Conservation (phyloP, 2,113 vertebrate genomes). For the Lipophrys pholis region DNA sequence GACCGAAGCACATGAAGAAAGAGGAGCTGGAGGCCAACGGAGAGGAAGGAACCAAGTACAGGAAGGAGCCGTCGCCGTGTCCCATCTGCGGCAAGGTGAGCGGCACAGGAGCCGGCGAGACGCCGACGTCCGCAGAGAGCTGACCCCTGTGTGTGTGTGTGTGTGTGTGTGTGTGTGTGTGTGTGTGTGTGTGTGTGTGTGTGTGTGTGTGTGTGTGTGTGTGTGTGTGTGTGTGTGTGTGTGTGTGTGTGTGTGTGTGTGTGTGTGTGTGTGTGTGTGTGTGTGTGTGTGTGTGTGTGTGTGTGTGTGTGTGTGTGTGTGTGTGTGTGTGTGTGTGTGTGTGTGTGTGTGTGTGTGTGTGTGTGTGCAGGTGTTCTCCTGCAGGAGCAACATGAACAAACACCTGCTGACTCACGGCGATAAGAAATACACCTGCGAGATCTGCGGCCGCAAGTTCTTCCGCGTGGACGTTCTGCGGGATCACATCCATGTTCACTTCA, state of each 20-base stretch:
- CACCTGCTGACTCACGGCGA: slow-evolving; percentile 97
- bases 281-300: slow-evolving; percentile 20
- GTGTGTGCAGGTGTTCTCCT: slow-evolving; percentile 92
- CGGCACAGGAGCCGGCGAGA: neutral
- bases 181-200: slow-evolving; percentile 20
- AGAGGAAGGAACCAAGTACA: slow-evolving; percentile 92
- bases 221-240: slow-evolving; percentile 20
- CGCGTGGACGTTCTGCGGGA: slow-evolving; percentile 96
- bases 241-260: slow-evolving; percentile 20
- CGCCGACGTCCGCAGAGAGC: neutral
- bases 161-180: slow-evolving; percentile 20
- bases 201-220: slow-evolving; percentile 20
- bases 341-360: slow-evolving; percentile 6
- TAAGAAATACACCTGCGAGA: slow-evolving; percentile 99
- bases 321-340: too few relatives aligned
- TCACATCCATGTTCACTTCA: slow-evolving; percentile 99
- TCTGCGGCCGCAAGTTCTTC: slow-evolving; percentile 98
- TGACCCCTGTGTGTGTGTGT: too few relatives aligned
- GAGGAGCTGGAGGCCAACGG: slow-evolving; percentile 92
- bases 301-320: slow-evolving; percentile 12
- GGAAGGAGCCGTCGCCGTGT: slow-evolving; percentile 96
- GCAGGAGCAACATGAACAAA: slow-evolving; percentile 99
- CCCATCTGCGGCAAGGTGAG: slow-evolving; percentile 96
- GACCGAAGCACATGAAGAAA: slow-evolving; percentile 92
- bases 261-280: slow-evolving; percentile 20